Percentiles rank a stretch among this genome's conserved stretches.
These are phyloP conservation scores for Sebastes dallii DNA, from an alignment of 2,797 vertebrate genomes.

Conservation along the genomic window DNA sequence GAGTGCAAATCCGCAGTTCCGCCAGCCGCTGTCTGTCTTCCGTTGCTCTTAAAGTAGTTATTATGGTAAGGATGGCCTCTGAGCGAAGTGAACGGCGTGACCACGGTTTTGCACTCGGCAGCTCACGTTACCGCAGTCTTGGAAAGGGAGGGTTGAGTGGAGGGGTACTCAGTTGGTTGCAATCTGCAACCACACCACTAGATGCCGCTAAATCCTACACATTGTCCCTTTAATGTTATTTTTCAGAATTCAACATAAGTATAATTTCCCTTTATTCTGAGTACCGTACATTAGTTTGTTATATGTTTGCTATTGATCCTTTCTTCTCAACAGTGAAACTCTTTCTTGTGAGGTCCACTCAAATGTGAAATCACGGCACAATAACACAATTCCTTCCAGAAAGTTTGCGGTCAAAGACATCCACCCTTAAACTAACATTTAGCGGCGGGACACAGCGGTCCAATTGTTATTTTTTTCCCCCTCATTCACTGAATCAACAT, in stretches of 20 bases:
- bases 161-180: no score
- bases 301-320: background rate
- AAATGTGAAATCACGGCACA: constrained; percentile 19
- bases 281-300: background rate
- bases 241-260: background rate
- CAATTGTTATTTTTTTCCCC: constrained; percentile 5
- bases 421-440: constrained; percentile 41
- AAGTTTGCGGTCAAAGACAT: constrained; percentile 30
- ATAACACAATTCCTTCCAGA: constrained; percentile 27
- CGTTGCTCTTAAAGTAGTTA: no score
- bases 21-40: no score
- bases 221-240: background rate
- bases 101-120: no score
- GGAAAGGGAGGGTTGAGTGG: no score
- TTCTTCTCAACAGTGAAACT: background rate
- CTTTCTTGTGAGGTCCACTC: constrained; percentile 6
- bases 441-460: constrained; percentile 14
- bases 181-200: no score
- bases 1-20: no score
- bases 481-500: constrained; percentile 39
- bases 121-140: no score
- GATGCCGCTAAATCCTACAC: no score
- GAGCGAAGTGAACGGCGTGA: no score
- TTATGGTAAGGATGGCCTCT: no score
- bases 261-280: background rate